Percentiles rank a stretch among this genome's conserved stretches.
Conservation (phyloP, 2,888 invertebrate species). For the Hypselothyrea guttata region DNA sequence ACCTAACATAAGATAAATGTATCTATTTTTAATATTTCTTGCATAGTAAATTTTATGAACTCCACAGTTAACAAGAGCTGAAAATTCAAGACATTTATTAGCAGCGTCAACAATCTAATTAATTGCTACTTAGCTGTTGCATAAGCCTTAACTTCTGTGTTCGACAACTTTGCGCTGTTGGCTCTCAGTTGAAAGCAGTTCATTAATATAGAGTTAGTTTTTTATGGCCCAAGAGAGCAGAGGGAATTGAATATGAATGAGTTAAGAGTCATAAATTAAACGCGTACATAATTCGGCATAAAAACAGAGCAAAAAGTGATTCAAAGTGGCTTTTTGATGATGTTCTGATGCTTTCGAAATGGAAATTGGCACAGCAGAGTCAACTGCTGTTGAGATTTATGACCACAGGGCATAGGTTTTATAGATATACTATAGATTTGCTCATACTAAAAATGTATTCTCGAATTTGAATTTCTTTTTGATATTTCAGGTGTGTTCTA, state of each 20-base stretch:
- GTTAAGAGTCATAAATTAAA: slow-evolving; percentile 48
- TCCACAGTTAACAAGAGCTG: background rate
- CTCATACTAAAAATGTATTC: background rate
- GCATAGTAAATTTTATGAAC: too few relatives aligned
- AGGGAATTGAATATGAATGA: slow-evolving; percentile 52
- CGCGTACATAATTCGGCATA: slow-evolving; percentile 44
- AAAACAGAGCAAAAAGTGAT: slow-evolving; percentile 36
- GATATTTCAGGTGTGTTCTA: slow-evolving; percentile 63
- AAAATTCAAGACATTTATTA: slow-evolving; percentile 17
- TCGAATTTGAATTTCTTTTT: slow-evolving; percentile 8
- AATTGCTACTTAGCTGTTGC: slow-evolving; percentile 28
- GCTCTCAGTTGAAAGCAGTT: slow-evolving; percentile 8
- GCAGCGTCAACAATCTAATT: slow-evolving; percentile 13
- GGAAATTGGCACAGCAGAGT: slow-evolving; percentile 52
- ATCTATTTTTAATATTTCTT: too few relatives aligned
- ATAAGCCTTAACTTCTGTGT: slow-evolving; percentile 25
- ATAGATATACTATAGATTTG: slow-evolving; percentile 15
- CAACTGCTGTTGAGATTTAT: slow-evolving; percentile 45
- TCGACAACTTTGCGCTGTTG: slow-evolving; percentile 1
- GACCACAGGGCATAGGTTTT: slow-evolving; percentile 45
- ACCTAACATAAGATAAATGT: too few relatives aligned
- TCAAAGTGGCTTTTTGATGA: slow-evolving; percentile 38
- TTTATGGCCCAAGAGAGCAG: slow-evolving; percentile 31
- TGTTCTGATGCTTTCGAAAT: slow-evolving; percentile 49
- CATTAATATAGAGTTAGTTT: slow-evolving; percentile 41